Evolutionary conservation across 2,113 vertebrate genomes (phyloP), one percentile per base, ranked within the genome.

Genomic region (Bostrychus sinensis): DNA sequence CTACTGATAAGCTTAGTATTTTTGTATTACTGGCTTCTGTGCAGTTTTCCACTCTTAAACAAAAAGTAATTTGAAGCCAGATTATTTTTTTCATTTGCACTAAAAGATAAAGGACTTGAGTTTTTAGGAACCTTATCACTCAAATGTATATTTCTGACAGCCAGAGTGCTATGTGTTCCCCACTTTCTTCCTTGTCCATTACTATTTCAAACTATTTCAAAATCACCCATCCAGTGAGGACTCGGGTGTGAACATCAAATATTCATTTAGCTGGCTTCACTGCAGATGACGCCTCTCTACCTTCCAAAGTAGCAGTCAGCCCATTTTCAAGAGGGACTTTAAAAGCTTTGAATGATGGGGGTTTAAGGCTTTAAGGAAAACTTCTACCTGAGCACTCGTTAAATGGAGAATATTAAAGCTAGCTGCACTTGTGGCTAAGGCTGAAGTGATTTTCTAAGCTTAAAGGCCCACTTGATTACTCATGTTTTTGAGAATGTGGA

Each of bases 181-280:
- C 42, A 50, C 62, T 39, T 32, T 28, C 45, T 34, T 42, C 38
- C 16, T 66, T 56, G 36, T 42, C 61, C 51, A n/a, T n/a, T n/a
- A n/a, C n/a, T n/a, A n/a, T n/a, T 13, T 59, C 55, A 4, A 16
- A 53, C 56, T 62, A 30, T 80, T 77, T 83, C 48, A 72, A 66
- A 78, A 63, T 66, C 56, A 56, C 50, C 45, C 59, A 76, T 30
- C 43, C 69, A 62, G 56, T 30, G 56, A 48, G 23, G 63, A 75
- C 56, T 57, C 66, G 7, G 25, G 39, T 55, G 51, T 68, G 22
- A 13, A 45, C 72, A 83, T 90, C 48, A 75, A 86, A 82, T 86
- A 86, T 86, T 86, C 58, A 86, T 84, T 59, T 48, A 66, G 34
- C 69, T 51, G 66, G 72, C 78, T 84, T 73, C 72, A 38, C 53